Evolutionary conservation across 2,797 vertebrate genomes (phyloP).

Genomic region (Enteromius anoplus): DNA sequence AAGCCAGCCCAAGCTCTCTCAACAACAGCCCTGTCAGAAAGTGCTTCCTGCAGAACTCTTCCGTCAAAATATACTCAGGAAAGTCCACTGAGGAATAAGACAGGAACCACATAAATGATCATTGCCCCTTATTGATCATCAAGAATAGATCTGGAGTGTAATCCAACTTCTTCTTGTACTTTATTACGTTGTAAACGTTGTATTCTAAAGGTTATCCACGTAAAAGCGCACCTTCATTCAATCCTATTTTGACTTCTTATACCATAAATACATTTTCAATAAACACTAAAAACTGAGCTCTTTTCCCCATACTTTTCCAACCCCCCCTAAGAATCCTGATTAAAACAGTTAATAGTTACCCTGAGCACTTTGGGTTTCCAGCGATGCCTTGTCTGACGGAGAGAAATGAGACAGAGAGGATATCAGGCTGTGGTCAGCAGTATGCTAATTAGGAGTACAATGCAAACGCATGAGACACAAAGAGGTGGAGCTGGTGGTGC

Average conservation of each 20-base stretch:
- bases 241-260: too few relatives aligned
- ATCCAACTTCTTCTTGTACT: too few relatives aligned
- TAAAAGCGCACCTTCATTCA: too few relatives aligned
- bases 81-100: constrained; percentile 72
- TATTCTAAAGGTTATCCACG: too few relatives aligned
- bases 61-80: constrained; percentile 95
- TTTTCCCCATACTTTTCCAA: too few relatives aligned
- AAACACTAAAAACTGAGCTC: too few relatives aligned
- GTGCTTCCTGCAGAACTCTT: constrained; percentile 97
- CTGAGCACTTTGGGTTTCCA: constrained; percentile 74
- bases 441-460: constrained; percentile 8
- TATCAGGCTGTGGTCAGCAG: constrained; percentile 21
- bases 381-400: constrained; percentile 76
- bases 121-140: too few relatives aligned
- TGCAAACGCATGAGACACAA: constrained; percentile 1
- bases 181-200: too few relatives aligned
- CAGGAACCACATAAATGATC: not conserved
- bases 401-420: constrained; percentile 56
- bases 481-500: not conserved
- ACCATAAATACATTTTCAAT: too few relatives aligned
- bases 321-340: too few relatives aligned
- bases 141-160: not conserved
- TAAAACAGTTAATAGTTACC: constrained; percentile 72
- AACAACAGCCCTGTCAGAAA: constrained; percentile 94
- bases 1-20: constrained; percentile 92